These are phyloP conservation scores for Porites cylindrica DNA, from an alignment of 92 coral and sea anemone genomes.

Conservation along the genomic window DNA sequence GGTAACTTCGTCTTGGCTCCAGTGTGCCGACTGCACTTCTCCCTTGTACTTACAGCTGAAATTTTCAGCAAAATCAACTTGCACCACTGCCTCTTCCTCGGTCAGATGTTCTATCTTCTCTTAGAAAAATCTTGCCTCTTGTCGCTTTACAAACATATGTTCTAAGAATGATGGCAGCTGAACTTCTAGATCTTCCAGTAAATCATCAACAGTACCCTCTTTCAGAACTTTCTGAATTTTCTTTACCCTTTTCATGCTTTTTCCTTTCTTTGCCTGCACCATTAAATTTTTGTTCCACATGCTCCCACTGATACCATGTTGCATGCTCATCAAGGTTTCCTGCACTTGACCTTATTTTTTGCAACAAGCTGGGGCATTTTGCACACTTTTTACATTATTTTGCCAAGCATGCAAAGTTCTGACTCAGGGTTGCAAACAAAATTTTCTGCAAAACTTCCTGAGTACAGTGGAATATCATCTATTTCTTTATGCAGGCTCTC, in stretches of 20 bases:
- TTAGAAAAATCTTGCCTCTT: no score
- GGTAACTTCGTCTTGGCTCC: conserved; percentile 65
- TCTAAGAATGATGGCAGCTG: conserved; percentile 20
- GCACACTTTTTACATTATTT: conserved; percentile 55
- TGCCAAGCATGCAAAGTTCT: no score
- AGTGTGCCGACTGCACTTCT: conserved; percentile 78
- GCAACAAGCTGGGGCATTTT: neutral
- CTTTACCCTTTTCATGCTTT: conserved; percentile 13
- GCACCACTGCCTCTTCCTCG: conserved; percentile 65
- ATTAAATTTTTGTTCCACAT: conserved; percentile 13
- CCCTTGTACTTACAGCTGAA: conserved; percentile 65
- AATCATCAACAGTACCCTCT: conserved; percentile 49
- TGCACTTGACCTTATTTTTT: neutral
- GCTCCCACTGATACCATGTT: conserved; percentile 75
- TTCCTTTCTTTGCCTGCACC: conserved; percentile 33
- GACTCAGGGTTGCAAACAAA: no score
- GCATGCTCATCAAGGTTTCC: conserved; percentile 3
- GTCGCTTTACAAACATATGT: no score
- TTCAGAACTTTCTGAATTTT: conserved; percentile 41
- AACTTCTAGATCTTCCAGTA: conserved; percentile 15
- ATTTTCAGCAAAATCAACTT: conserved; percentile 75
- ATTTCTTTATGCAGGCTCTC: no score
- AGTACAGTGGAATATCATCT: no score
- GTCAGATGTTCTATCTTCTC: conserved; percentile 19
- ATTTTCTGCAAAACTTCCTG: no score